Base-by-base conservation (phyloP, 2,888 invertebrate species). In the Metacarcinus magister region DNA sequence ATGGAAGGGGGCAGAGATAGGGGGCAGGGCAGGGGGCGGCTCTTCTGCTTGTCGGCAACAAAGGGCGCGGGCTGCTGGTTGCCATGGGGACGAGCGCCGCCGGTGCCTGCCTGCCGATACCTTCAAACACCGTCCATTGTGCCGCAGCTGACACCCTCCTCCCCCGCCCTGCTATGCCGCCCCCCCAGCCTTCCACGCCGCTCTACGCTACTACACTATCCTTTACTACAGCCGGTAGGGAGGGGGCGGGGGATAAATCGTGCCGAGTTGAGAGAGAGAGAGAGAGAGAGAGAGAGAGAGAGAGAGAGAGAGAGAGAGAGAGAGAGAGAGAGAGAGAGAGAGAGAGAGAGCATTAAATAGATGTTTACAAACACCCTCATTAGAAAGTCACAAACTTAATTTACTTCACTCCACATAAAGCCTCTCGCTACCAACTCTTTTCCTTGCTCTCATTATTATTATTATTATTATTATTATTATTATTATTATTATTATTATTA, bases 31-130 rank as follows among this genome's bases (percentile, higher is more conserved):
- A 28, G 19, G 23, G 39, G 46, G 32, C 28, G 87, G 32, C 32
- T 87, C 87, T 54, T 60, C 19, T 93, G 54, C 60, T 43, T 93
- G 93, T 67, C 93, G 48, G 39, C 67, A 93, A 93, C 93, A 93
- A 93, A 93, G 93, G 93, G 93, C 23, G 54, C 32, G 93, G 23
- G 93, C 16, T 39, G 28, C 32, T 60, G 93, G 93, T 93, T 93
- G 39, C 93, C 93, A 93, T 93, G 93, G 93, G 39, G 67, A 93
- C 93, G 93, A 60, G 39, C 19, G 39, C 93, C 39, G 60, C 54
- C 32, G 89, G 39, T 89, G 89, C 89, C 39, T 54, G 93, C 93
- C 93, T 93, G 93, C 93, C 93, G 93, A 93, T 93, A 67, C 93
- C 93, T 94, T 94, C 48, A 94, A 82, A 92, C 48, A 44, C 48